phyloP scores from a whole-genome alignment of 35 echinoderm and acorn worm genomes.

The Chiridota heheva region DNA sequence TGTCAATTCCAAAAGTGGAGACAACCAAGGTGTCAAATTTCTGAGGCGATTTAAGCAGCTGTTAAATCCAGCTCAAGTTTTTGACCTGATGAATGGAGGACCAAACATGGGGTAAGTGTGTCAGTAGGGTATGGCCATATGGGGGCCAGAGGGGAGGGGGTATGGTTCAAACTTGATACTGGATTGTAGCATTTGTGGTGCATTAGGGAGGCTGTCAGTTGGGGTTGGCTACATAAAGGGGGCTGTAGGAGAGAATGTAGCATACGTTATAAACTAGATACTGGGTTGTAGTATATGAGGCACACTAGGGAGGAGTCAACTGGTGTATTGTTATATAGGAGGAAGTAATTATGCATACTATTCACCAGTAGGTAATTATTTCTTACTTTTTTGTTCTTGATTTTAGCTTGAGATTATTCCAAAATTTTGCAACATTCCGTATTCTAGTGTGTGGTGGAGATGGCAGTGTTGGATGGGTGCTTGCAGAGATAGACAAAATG shows the following conservation, averaged over 20 bases:
- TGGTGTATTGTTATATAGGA: too few species aligned
- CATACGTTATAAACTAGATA: too few species aligned
- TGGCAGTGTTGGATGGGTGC: slow-evolving; percentile 96
- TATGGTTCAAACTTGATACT: too few species aligned
- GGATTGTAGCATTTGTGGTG: too few species aligned
- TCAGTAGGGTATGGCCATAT: not conserved
- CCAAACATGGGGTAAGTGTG: slow-evolving; percentile 82
- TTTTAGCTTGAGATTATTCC: slow-evolving; percentile 89
- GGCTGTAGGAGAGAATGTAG: too few species aligned
- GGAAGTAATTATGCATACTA: too few species aligned
- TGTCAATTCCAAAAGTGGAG: slow-evolving; percentile 96
- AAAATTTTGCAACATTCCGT: slow-evolving; percentile 99
- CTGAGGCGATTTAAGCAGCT: slow-evolving; percentile 92
- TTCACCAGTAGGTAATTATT: too few species aligned
- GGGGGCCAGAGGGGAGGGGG: too few species aligned
- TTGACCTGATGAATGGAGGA: slow-evolving; percentile 95
- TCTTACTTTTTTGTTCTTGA: not conserved
- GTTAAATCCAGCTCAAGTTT: slow-evolving; percentile 93
- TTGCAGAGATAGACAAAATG: slow-evolving; percentile 95
- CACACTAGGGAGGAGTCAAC: too few species aligned
- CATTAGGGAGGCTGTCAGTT: too few species aligned
- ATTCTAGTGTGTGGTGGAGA: slow-evolving; percentile 95
- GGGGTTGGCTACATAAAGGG: too few species aligned
- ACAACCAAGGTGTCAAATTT: slow-evolving; percentile 99
- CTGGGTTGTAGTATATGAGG: too few species aligned